Evolutionary conservation across 2,888 invertebrate genomes (phyloP), one percentile per base, ranked within the genome.

Genomic region (Allolobophora icterica): DNA sequence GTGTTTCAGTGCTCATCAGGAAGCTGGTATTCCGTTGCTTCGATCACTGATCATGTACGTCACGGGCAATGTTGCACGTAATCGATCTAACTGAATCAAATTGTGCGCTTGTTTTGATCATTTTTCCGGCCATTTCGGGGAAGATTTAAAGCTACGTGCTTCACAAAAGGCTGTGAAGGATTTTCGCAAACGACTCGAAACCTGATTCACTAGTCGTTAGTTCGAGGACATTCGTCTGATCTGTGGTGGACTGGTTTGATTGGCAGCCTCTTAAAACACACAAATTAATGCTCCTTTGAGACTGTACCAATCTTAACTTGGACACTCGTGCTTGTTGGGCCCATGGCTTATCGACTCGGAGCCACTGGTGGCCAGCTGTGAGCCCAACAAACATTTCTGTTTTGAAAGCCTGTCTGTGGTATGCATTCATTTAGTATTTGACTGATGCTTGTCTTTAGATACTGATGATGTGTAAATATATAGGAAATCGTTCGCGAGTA

Each of bases 1-100:
- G 21, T 90, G n/a, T 91, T 91, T 89, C 89, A 91, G 91, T 89
- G 87, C 91, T 17, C 71, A 40, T 35, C 33, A 34, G 15, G 91
- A 89, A 17, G 90, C 89, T 6, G 91, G 91, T 19, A n/a, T 91
- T 30, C n/a, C 89, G 24, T 84, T 83, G 34, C 90, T 91, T 71
- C 58, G 89, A 83, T 35, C 91, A 13, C 40, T 91, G 35, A 89
- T 91, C 30, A 71, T 90, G 30, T 89, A 91, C 33, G 91, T 91
- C 83, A 91, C 91, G 19, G 91, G 91, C 21, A 91, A 91, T 90
- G 34, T 91, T 42, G 38, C 90, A 34, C 34, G 21, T 24, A 40
- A 40, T 45, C 17, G 90, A 90, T 90, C 42, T 5, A 38, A 89
- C 24, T 42, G 34, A 30, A 30, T 71, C 30, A 11, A 30, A n/a